These are phyloP conservation scores for Papilio elwesi DNA, from an alignment of 2,888 invertebrate genomes.

Conservation along the genomic window DNA sequence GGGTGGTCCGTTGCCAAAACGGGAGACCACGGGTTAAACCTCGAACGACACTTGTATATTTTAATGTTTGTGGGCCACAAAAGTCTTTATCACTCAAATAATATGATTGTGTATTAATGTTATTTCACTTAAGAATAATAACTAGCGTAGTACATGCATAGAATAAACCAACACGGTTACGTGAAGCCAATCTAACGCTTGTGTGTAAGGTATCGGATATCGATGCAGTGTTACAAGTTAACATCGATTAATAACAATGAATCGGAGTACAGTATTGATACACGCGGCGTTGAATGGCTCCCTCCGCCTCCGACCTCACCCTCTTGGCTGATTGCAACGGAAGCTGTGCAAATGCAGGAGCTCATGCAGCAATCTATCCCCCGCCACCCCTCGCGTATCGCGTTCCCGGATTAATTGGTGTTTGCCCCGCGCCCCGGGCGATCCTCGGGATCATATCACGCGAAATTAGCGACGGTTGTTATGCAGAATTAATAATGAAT, in stretches of 20 bases:
- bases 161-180: background rate
- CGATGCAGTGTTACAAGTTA: slow-evolving; percentile 41
- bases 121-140: too few relatives aligned
- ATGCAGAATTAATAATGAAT: slow-evolving; percentile 73
- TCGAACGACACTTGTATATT: background rate
- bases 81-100: too few relatives aligned
- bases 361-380: slow-evolving; percentile 76
- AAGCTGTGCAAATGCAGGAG: slow-evolving; percentile 80
- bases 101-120: too few relatives aligned
- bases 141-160: too few relatives aligned
- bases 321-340: slow-evolving; percentile 65
- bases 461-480: slow-evolving; percentile 74
- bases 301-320: slow-evolving; percentile 57
- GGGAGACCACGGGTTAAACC: slow-evolving; percentile 29
- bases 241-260: slow-evolving; percentile 67
- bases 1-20: slow-evolving; percentile 17
- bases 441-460: slow-evolving; percentile 71
- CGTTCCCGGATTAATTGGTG: slow-evolving; percentile 81
- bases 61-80: too few relatives aligned
- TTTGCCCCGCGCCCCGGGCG: slow-evolving; percentile 71
- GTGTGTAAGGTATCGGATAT: background rate
- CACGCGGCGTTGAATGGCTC: slow-evolving; percentile 57
- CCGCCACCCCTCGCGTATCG: slow-evolving; percentile 66
- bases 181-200: slow-evolving; percentile 5
- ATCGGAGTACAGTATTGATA: slow-evolving; percentile 62